Base-by-base conservation (phyloP, 2,888 invertebrate genomes). In the Ceramica pisi region DNA sequence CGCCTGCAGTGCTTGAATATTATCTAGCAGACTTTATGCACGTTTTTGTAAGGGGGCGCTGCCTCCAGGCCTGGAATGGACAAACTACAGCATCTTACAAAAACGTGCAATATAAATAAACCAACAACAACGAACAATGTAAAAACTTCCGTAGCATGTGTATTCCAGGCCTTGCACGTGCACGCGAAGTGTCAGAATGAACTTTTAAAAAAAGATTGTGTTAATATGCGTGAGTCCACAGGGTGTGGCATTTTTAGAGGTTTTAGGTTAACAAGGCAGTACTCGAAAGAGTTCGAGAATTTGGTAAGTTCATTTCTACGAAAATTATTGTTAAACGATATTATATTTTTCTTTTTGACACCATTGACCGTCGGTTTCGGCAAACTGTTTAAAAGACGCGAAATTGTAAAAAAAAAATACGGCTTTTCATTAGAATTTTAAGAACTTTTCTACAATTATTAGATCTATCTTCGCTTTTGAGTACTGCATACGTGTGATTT, bases 191-290 rank as follows among this genome's bases (percentile, higher is more conserved):
- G 23, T 60, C 14, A 41, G 12, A 41, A 41, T 41, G 41, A 12
- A 41, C 53, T 23, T 10, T 14, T 23, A 38, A n/a, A 35, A 6
- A n/a, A 19, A 6, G 48, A 56, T 38, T 16, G 12, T 23, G 2
- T 53, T 76, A 72, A 60, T 10, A 78, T 72, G 67, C 74, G 73
- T 60, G 60, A 66, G 10, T 10, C 71, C 14, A 67, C 79, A 78
- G 79, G 79, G 66, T 62, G 38, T 21, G 23, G 14, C 44, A 50
- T 62, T 46, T 66, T 61, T 38, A 19, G 26, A 19, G 66, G 78
- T 65, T 41, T 50, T 48, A 79, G n/a, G 50, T 44, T 35, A 38
- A 56, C 21, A 51, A 63, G 21, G 38, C 23, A 16, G 55, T 38
- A 16, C n/a, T 35, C 35, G 23, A n/a, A 41, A 44, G 4, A 3